Conservation (phyloP, 2,113 vertebrate genomes). For the Scolopax mira region DNA sequence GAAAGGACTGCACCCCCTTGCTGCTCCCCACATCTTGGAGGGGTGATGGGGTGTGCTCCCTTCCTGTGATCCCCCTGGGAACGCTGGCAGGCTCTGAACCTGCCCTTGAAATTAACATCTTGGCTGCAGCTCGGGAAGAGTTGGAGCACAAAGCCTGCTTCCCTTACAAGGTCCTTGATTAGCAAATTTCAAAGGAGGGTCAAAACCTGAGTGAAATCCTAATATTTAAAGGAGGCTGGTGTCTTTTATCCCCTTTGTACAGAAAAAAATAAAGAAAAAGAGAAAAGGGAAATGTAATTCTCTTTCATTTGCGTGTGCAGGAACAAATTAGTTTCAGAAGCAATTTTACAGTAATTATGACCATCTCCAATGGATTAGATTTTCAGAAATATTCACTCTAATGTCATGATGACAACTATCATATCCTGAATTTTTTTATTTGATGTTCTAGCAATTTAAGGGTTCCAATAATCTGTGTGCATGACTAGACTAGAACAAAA, state of each 20-base stretch:
- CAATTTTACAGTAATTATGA: constrained; percentile 67
- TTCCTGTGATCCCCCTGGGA: not conserved
- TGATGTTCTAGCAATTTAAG: constrained; percentile 54
- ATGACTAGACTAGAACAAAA: constrained; percentile 61
- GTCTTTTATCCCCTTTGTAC: not conserved
- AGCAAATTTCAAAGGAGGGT: not conserved
- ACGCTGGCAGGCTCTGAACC: not conserved
- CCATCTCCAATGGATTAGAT: constrained; percentile 60
- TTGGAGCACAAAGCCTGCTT: not conserved
- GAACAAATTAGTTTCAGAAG: constrained; percentile 55
- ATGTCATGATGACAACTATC: constrained; percentile 28
- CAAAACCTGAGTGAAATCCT: not conserved
- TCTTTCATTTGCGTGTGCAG: constrained; percentile 39
- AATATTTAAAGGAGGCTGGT: not conserved
- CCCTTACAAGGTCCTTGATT: not conserved
- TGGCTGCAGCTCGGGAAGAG: not conserved
- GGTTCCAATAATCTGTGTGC: constrained; percentile 34
- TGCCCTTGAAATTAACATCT: not conserved
- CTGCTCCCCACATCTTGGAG: too few species aligned
- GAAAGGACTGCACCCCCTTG: too few species aligned
- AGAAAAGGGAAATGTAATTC: constrained; percentile 17
- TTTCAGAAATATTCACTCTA: constrained; percentile 42
- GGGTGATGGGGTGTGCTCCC: too few species aligned
- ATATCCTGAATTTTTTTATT: constrained; percentile 29
- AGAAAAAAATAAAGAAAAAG: not conserved